Conservation (phyloP, 2,113 vertebrate genomes). For the Syngnathus scovelli region DNA sequence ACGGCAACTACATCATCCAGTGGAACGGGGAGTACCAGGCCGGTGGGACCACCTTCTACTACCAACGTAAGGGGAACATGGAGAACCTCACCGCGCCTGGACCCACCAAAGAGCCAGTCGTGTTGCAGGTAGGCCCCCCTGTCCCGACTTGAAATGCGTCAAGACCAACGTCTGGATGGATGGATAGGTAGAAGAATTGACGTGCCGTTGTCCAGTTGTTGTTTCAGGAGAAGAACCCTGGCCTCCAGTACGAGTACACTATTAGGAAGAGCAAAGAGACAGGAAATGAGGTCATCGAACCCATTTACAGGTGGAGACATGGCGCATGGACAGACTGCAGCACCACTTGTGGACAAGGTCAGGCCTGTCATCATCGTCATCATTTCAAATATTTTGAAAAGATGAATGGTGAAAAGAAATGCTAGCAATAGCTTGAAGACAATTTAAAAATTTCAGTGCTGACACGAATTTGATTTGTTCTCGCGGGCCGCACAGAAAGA, state of each 20-base stretch:
- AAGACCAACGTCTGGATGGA: not conserved
- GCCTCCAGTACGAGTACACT: conserved; percentile 86
- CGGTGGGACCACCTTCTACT: conserved; percentile 84
- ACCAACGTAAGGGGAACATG: conserved; percentile 85
- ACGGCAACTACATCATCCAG: conserved; percentile 94
- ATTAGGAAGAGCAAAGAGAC: conserved; percentile 75
- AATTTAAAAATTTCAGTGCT: no score
- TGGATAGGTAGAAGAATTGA: not conserved
- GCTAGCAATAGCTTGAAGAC: no score
- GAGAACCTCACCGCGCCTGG: conserved; percentile 91
- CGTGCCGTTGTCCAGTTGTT: conserved; percentile 74
- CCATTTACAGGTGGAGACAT: conserved; percentile 83
- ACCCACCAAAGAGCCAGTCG: conserved; percentile 84
- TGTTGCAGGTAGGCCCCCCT: conserved; percentile 85
- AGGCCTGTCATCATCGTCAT: not conserved
- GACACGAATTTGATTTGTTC: no score
- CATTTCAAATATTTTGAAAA: no score
- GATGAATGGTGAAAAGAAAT: no score
- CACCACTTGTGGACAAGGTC: conserved; percentile 87
- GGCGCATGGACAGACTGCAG: conserved; percentile 91
- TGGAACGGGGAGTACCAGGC: conserved; percentile 96
- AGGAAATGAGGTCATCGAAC: conserved; percentile 78
- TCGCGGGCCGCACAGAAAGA: no score
- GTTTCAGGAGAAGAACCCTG: conserved; percentile 90
- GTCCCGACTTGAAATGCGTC: not conserved